Base-by-base conservation (phyloP, 1,140 invertebrate genomes). In the Penaeus vannamei region DNA sequence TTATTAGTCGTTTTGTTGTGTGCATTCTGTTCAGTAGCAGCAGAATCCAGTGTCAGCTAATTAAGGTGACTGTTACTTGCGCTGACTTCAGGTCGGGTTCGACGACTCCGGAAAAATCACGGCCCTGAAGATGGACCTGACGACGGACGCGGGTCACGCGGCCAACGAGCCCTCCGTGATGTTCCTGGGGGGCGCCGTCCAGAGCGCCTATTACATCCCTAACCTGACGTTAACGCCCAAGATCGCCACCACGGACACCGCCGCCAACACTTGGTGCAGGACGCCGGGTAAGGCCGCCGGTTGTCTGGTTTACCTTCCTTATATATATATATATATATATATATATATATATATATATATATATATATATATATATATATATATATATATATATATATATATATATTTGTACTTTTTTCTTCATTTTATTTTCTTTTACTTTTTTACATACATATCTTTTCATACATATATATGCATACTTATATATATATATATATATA, bases 211-310 rank as follows among this genome's bases (percentile, higher is more conserved):
- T n/a, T 26, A 82, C 46, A 59, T 87, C 3, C 84, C 86, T 12
- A 84, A 88, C 32, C 53, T 90, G 22, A 60, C 26, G 20, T 53
- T 90, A 32, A 91, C 36, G 10, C 79, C 77, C 4, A 29, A 76
- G 22, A 76, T 69, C 1, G 90, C 84, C 69, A 90, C 89, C 59
- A 92, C 92, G 26, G 91, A 93, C 86, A 91, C 87, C 84, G 77
- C 92, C 29, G 85, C 90, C 36, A 85, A 90, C n/a, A 91, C 91
- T 5, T 85, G 76, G n/a, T 90, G 85, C 53, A 80, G 92, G 61
- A 91, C 91, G 62, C 92, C 92, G 26, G 92, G 92, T 92, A 29
- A 81, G 46, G 77, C 22, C 5, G 22, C 77, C 36, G 36, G 36
- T 5, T 36, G 36, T 36, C 2, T 36, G 36, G 36, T 36, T 36